Evolutionary conservation across 2,888 invertebrate species (phyloP), one percentile per base, ranked within the genome.

Genomic region (Hololepta plana): DNA sequence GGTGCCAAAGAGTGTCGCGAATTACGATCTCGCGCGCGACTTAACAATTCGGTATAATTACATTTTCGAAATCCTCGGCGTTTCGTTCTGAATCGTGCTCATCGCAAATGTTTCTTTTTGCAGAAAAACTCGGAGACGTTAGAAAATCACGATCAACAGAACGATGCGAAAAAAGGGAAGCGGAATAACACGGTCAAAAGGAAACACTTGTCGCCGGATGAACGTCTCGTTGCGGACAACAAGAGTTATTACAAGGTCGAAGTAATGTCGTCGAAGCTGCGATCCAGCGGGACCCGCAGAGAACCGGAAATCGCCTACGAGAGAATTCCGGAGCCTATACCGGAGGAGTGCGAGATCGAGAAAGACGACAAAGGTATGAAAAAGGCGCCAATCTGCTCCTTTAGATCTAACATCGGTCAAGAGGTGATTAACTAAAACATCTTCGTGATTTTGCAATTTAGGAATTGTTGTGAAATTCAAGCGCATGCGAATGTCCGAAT

Each of bases 391-490:
- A n/a, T n/a, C n/a, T n/a, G n/a, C n/a, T n/a, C n/a, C n/a, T n/a
- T n/a, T n/a, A n/a, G n/a, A n/a, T n/a, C n/a, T n/a, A n/a, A n/a
- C n/a, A n/a, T n/a, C n/a, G n/a, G n/a, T n/a, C n/a, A n/a, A n/a
- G n/a, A n/a, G n/a, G n/a, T n/a, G n/a, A n/a, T n/a, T n/a, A n/a
- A n/a, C n/a, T n/a, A n/a, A n/a, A n/a, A n/a, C n/a, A n/a, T n/a
- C n/a, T n/a, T n/a, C n/a, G n/a, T n/a, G n/a, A n/a, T 20, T 12
- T 25, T 20, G n/a, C n/a, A n/a, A n/a, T 21, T 10, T 14, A 14
- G 51, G 68, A 1, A 57, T 76, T 13, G 74, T 77, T 12, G 77
- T 80, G 1, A 74, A 79, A 42, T 76, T 80, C 40, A 67, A 71
- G 27, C 74, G 77, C 35, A 67, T 80, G 10, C 59, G 80, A 3